These are phyloP conservation scores for Mormyrus lacerda DNA, from an alignment of 2,113 vertebrate genomes.

Conservation along the genomic window DNA sequence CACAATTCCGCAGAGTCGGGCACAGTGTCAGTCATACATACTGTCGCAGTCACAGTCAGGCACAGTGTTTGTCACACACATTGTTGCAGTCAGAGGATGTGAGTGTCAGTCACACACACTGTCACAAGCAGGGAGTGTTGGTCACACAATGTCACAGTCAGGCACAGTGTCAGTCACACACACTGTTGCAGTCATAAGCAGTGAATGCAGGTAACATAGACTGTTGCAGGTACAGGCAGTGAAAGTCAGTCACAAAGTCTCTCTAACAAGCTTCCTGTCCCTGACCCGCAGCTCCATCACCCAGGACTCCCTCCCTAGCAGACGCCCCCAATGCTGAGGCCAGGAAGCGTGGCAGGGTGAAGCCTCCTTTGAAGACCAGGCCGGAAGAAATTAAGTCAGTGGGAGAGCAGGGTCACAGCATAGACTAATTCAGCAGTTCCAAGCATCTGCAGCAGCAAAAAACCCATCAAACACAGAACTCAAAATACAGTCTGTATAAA, in stretches of 20 bases:
- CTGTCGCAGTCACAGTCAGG: too few species aligned
- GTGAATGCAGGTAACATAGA: not conserved
- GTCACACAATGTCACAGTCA: not conserved
- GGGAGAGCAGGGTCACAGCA: not conserved
- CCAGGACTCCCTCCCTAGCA: not conserved
- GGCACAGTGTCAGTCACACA: not conserved
- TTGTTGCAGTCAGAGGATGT: not conserved
- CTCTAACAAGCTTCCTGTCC: not conserved
- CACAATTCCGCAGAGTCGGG: not conserved
- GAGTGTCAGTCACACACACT: not conserved
- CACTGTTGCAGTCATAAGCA: not conserved
- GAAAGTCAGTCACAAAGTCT: not conserved
- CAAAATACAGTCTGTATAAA: not conserved
- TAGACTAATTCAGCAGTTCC: not conserved
- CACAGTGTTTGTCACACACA: not conserved
- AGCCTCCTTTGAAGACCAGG: not conserved
- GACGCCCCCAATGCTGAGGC: not conserved
- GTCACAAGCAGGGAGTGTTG: not conserved
- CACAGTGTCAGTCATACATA: not conserved
- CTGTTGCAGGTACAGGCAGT: not conserved
- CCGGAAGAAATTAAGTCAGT: slow-evolving; percentile 4
- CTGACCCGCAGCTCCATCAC: not conserved
- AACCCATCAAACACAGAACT: not conserved
- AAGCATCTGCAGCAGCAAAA: not conserved
- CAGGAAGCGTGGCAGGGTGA: not conserved